Evolutionary conservation across 2,888 invertebrate genomes (phyloP), one percentile per base, ranked within the genome.

Genomic region (Brachypalpus laphriformis): DNA sequence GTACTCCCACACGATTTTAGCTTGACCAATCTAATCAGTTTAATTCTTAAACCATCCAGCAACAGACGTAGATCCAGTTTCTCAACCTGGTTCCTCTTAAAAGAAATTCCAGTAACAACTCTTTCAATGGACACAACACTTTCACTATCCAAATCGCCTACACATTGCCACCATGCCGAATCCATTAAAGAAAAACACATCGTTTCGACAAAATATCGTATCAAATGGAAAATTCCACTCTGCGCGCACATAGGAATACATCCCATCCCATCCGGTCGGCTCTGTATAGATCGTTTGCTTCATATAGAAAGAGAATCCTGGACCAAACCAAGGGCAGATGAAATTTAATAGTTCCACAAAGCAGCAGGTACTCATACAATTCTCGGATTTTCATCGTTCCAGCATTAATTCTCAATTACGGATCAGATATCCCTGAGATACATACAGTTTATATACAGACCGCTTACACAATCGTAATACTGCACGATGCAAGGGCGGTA

Each of bases 361-460:
- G 14, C 47, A 71, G 47, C 57, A 57, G 57, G 45, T 57, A 56
- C 56, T 22, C 20, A 14, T 22, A 51, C 8, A 20, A 20, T 18
- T 37, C 25, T 59, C 14, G 11, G 20, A n/a, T n/a, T n/a, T n/a
- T n/a, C n/a, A 31, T 45, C 47, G 34, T 56, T 42, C 45, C 57
- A 42, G 3, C 34, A 59, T 47, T 34, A n/a, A n/a, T 65, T 74
- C 54, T 25, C 65, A 45, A 65, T 68, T 28, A 54, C 18, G 54
- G 42, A 68, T 54, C 25, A 28, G 68, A 42, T 65, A 57, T 16
- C 57, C 14, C 42, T 4, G 2, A 25, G 25, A 16, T 18, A 16
- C 8, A 25, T n/a, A n/a, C n/a, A n/a, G n/a, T 16, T 9, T 11
- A 45, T 1, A 25, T 9, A 28, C 7, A 28, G 11, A n/a, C 6